These are phyloP conservation scores for Lordiphosa fenestrarum DNA, from an alignment of 2,888 invertebrate species.

Conservation along the genomic window DNA sequence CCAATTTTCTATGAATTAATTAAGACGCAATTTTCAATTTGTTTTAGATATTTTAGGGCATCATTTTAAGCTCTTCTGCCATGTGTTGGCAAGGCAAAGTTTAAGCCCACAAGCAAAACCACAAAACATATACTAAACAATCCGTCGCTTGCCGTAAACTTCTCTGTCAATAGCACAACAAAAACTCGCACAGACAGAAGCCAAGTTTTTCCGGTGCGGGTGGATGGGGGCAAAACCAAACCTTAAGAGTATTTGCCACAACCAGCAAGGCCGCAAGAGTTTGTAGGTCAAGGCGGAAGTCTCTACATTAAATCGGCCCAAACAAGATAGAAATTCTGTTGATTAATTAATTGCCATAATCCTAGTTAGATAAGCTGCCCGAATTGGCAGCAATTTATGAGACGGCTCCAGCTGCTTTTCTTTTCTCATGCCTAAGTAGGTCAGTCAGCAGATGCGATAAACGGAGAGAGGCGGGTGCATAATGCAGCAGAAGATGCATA, in stretches of 20 bases:
- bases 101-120: constrained; percentile 22
- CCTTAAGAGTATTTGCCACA: constrained; percentile 23
- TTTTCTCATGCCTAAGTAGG: constrained; percentile 25
- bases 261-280: constrained; percentile 25
- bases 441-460: constrained; percentile 28
- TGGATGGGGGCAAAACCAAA: constrained; percentile 21
- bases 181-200: constrained; percentile 31
- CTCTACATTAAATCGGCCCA: constrained; percentile 1
- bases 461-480: no score
- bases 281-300: constrained; percentile 41
- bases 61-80: no score
- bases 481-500: no score
- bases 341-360: constrained; percentile 65
- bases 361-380: constrained; percentile 53
- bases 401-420: constrained; percentile 10
- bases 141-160: constrained; percentile 22
- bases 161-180: constrained; percentile 23
- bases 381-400: constrained; percentile 46
- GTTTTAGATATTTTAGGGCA: no score
- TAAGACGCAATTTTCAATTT: no score
- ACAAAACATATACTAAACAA: constrained; percentile 24
- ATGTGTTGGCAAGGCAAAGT: constrained; percentile 15
- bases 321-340: constrained; percentile 30
- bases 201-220: background rate
- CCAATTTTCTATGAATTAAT: no score